These are phyloP conservation scores for Phasianus colchicus DNA, from an alignment of 2,113 vertebrate species.

Conservation along the genomic window DNA sequence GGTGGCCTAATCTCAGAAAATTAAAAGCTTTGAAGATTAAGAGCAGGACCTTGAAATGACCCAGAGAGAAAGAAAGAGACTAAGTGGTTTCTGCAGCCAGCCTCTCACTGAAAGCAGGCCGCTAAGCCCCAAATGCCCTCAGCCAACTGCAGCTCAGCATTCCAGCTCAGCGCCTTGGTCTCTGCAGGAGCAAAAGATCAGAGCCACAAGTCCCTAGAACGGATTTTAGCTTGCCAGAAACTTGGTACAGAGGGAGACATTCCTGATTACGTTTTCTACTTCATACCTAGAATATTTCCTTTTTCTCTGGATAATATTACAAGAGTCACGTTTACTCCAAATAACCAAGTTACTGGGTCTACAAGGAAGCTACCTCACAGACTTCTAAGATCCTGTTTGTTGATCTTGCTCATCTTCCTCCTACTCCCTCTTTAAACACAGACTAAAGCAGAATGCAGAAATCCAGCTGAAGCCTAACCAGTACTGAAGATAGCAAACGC, in stretches of 20 bases:
- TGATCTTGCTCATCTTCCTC: not conserved
- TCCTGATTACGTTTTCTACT: not conserved
- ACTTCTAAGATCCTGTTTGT: not conserved
- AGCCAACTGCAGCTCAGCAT: not conserved
- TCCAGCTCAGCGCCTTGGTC: not conserved
- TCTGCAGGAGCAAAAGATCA: not conserved
- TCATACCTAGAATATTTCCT: rapidly evolving
- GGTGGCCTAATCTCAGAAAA: slow-evolving; percentile 58
- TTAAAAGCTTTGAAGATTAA: slow-evolving; percentile 67
- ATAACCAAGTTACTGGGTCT: rapidly evolving
- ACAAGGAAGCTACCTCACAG: not conserved
- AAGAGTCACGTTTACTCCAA: not conserved
- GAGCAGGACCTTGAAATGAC: slow-evolving; percentile 65
- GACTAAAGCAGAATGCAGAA: not conserved
- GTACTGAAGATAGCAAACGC: not conserved
- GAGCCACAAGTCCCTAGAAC: not conserved
- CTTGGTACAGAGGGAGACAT: not conserved
- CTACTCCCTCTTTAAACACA: not conserved
- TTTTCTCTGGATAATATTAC: not conserved
- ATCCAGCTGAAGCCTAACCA: not conserved
- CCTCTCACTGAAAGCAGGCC: not conserved
- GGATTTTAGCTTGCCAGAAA: not conserved
- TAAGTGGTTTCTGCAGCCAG: not conserved
- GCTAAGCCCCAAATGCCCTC: not conserved
- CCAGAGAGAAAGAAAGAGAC: slow-evolving; percentile 20